Conservation (phyloP, 1,140 invertebrate genomes). For the Zaprionus kolodkinae region DNA sequence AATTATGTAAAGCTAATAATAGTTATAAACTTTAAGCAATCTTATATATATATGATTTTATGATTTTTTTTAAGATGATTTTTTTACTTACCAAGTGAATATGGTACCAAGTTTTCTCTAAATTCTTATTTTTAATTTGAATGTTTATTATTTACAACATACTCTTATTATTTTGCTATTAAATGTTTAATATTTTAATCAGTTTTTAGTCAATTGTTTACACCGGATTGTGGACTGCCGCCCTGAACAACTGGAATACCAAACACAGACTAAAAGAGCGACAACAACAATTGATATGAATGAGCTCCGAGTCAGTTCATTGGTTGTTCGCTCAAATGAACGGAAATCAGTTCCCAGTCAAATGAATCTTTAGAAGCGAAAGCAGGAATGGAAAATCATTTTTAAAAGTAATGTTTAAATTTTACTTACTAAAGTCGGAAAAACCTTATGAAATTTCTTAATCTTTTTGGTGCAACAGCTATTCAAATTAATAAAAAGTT, state of each 20-base stretch:
- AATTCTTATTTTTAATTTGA: background rate
- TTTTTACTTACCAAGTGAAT: slow-evolving; percentile 13
- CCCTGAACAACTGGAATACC: slow-evolving; percentile 46
- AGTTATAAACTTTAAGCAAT: slow-evolving; percentile 12
- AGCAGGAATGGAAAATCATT: slow-evolving; percentile 6
- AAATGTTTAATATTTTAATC: slow-evolving; percentile 44
- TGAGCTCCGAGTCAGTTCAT: slow-evolving; percentile 43
- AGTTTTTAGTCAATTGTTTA: slow-evolving; percentile 59
- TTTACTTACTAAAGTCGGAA: background rate
- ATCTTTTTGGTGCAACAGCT: background rate
- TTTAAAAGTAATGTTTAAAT: background rate
- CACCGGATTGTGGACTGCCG: slow-evolving; percentile 24
- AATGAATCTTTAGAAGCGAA: background rate
- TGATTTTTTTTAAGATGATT: background rate
- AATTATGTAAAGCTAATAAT: slow-evolving; percentile 3
- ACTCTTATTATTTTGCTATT: background rate
- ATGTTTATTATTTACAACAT: background rate
- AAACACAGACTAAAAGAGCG: slow-evolving; percentile 63
- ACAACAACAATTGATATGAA: slow-evolving; percentile 60
- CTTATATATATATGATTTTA: background rate
- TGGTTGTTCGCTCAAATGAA: slow-evolving; percentile 28
- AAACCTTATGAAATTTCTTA: background rate
- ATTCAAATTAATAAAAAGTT: background rate
- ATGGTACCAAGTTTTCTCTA: background rate
- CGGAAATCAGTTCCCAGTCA: slow-evolving; percentile 3